Base-by-base conservation (phyloP, 2,797 vertebrate genomes). In the Chromis chromis region DNA sequence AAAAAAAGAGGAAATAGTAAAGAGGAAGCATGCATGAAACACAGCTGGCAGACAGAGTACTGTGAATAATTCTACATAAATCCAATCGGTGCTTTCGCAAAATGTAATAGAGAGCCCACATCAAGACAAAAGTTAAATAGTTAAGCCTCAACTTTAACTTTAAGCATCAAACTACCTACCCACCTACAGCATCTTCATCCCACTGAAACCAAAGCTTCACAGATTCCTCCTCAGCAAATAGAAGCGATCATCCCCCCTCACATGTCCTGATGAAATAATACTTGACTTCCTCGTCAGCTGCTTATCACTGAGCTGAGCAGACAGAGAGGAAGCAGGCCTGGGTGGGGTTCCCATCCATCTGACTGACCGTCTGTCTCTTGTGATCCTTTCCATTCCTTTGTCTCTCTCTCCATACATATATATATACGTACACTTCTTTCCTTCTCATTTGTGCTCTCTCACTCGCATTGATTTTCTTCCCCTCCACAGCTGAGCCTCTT, bases 291-390 rank as follows among this genome's bases (percentile, higher is more conserved):
- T 78, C 64, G 62, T 79, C 31, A 39, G 65, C 66, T 69, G 69
- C 63, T 79, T 75, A 84, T 90, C 84, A 70, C 50, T 57, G 63
- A 22, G 53, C 72, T 40, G 79, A 78, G 71, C 72, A 1, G 60
- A 39, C 65, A 44, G 49, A 71, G 72, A 78, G 77, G 77, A 81
- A 83, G 66, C 75, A 49, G 80, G 74, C 76, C 78, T 49, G 90
- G 90, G 86, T 86, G 91, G 86, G 87, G 89, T 88, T 89, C 63
- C 73, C 82, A 80, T 89, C 81, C 57, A 86, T 89, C 74, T 84
- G 84, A 65, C 72, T 49, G 78, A 80, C 70, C n/a, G 72, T 65
- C 74, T 75, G 61, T 80, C 87, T 81, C 50, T 70, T 74, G 74
- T 73, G 49, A 75, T 80, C 79, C 66, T 48, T 70, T 81, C 56